phyloP scores from a whole-genome alignment of 2,888 invertebrate genomes.

The Carcina quercana region DNA sequence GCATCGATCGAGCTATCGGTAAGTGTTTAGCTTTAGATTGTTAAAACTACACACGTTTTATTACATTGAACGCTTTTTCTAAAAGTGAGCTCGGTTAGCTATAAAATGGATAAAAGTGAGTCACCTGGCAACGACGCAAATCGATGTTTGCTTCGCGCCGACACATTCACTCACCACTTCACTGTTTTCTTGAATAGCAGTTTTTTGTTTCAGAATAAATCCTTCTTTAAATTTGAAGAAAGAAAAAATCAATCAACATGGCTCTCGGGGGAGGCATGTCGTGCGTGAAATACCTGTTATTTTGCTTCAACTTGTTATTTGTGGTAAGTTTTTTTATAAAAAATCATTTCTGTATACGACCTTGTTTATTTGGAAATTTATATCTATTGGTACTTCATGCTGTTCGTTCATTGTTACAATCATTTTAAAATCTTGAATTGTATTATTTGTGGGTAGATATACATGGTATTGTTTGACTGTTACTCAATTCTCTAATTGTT shows the following conservation, averaged over 20 bases:
- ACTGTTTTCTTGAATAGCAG: slow-evolving; percentile 11
- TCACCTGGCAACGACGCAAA: slow-evolving; percentile 32
- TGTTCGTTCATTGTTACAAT: too few relatives aligned
- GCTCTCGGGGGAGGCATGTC: slow-evolving; percentile 87
- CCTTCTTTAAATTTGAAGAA: slow-evolving; percentile 24
- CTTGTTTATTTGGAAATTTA: not conserved
- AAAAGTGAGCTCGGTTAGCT: too few relatives aligned
- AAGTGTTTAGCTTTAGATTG: too few relatives aligned
- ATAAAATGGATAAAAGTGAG: not conserved
- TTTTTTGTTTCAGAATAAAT: slow-evolving; percentile 53
- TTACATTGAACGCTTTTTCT: too few relatives aligned
- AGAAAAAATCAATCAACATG: slow-evolving; percentile 70
- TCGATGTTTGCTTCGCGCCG: slow-evolving; percentile 44
- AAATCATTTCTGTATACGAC: slow-evolving; percentile 6
- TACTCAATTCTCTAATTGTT: too few relatives aligned
- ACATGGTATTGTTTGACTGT: too few relatives aligned
- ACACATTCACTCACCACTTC: slow-evolving; percentile 2
- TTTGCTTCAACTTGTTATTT: slow-evolving; percentile 90
- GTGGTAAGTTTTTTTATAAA: slow-evolving; percentile 77
- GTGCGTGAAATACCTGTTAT: slow-evolving; percentile 91
- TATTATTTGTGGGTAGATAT: too few relatives aligned
- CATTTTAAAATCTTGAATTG: too few relatives aligned
- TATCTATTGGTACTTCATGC: too few relatives aligned
- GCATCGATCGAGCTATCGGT: too few relatives aligned
- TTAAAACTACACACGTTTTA: too few relatives aligned